A percentile compares a stretch with the other conserved stretches of the same genome.
phyloP scores from a whole-genome alignment of 2,797 vertebrate genomes.

The Sorex maritimensis region DNA sequence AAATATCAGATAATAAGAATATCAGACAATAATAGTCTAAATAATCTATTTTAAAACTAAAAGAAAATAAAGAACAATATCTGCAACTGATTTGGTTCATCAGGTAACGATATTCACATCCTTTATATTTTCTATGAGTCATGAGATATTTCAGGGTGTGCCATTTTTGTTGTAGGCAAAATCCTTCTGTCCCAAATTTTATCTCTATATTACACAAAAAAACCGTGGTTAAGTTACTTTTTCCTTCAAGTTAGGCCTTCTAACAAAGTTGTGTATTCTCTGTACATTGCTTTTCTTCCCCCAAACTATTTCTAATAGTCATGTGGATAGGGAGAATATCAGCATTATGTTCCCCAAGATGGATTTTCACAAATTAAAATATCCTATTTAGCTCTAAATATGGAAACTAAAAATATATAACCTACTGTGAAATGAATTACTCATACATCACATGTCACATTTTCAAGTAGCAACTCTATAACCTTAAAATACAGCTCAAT shows the following conservation, averaged over 20 bases:
- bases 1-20: no score
- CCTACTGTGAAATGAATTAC: constrained; percentile 84
- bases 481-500: constrained; percentile 86
- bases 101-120: background rate
- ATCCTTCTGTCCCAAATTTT: background rate
- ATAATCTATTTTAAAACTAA: background rate
- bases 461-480: constrained; percentile 84
- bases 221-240: constrained; percentile 30
- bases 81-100: background rate
- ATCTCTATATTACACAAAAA: background rate
- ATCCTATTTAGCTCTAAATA: constrained; percentile 80
- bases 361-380: constrained; percentile 81
- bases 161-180: background rate
- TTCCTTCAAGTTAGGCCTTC: background rate
- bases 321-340: background rate
- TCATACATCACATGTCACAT: constrained; percentile 73
- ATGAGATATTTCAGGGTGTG: background rate
- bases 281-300: background rate
- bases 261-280: background rate
- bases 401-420: constrained; percentile 78
- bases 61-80: background rate
- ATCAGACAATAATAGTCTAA: background rate
- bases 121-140: background rate
- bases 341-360: constrained; percentile 50
- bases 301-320: constrained; percentile 30